Conservation (phyloP, 2,113 vertebrate species). For the Hemiscyllium ocellatum region DNA sequence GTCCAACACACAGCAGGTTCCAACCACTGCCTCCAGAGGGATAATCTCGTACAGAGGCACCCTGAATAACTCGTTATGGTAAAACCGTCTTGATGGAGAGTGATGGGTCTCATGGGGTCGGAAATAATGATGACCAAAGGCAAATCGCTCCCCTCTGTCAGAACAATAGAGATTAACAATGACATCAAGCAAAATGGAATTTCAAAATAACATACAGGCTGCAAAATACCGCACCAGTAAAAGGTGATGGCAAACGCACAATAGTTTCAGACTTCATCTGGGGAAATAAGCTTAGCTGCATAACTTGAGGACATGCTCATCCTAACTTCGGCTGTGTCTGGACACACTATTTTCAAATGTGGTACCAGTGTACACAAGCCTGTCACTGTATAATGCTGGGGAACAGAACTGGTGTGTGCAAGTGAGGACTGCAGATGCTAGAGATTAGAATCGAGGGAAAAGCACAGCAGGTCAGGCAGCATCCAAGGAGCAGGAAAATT, state of each 20-base stretch:
- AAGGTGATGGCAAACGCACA: background rate
- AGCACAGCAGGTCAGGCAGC: too few relatives aligned
- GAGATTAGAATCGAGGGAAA: too few relatives aligned
- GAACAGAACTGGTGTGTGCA: background rate
- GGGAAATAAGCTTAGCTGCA: background rate
- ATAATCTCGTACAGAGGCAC: conserved; percentile 96
- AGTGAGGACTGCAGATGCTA: too few relatives aligned
- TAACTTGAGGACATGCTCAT: background rate
- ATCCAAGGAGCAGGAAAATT: too few relatives aligned
- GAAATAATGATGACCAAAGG: conserved; percentile 97
- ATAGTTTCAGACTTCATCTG: background rate
- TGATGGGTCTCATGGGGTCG: conserved; percentile 96
- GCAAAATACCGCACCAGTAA: background rate
- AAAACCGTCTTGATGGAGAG: conserved; percentile 89
- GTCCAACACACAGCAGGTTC: conserved; percentile 88
- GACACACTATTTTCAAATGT: background rate
- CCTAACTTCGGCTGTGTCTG: background rate
- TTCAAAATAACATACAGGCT: background rate
- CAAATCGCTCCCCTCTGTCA: conserved; percentile 84
- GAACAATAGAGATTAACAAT: background rate
- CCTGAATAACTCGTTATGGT: conserved; percentile 93
- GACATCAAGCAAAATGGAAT: background rate
- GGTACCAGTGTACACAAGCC: background rate
- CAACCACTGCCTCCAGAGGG: conserved; percentile 91
- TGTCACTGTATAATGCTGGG: background rate